Evolutionary conservation across 2,797 vertebrate genomes (phyloP).

Genomic region (Morelia viridis): DNA sequence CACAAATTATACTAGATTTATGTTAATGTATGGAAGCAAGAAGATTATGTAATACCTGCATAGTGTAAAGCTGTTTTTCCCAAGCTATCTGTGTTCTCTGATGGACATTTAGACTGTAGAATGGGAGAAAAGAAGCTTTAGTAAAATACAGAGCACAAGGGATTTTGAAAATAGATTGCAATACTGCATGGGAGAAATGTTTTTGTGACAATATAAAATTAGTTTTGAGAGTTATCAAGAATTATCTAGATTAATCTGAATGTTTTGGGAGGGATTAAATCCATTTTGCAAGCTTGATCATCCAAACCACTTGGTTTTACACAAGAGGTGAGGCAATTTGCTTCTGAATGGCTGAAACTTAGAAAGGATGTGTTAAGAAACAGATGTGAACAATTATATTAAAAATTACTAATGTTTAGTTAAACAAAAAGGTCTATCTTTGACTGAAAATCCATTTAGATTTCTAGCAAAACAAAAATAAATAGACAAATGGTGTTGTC

Average conservation of each 20-base stretch:
- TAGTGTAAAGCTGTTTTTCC: slow-evolving; percentile 91
- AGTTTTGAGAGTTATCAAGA: background rate
- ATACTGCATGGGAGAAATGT: background rate
- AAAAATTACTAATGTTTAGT: background rate
- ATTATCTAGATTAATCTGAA: background rate
- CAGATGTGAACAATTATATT: background rate
- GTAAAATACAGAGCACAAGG: slow-evolving; percentile 25
- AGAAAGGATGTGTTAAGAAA: background rate
- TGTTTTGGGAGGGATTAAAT: background rate
- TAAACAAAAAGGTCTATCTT: background rate
- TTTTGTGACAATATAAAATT: background rate
- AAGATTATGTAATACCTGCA: slow-evolving; percentile 78
- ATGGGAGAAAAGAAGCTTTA: slow-evolving; percentile 31
- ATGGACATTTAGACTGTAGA: slow-evolving; percentile 84
- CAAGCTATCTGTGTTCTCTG: slow-evolving; percentile 78
- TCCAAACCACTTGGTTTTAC: background rate
- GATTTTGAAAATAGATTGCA: background rate
- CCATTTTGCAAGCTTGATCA: background rate
- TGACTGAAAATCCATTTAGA: background rate
- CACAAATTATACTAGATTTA: background rate
- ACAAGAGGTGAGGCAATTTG: background rate
- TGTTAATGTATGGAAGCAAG: background rate
- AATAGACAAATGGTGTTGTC: background rate
- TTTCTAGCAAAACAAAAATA: background rate
- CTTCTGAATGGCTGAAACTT: background rate